Conservation (phyloP, 1,140 invertebrate species). For the Pectinophora gossypiella region DNA sequence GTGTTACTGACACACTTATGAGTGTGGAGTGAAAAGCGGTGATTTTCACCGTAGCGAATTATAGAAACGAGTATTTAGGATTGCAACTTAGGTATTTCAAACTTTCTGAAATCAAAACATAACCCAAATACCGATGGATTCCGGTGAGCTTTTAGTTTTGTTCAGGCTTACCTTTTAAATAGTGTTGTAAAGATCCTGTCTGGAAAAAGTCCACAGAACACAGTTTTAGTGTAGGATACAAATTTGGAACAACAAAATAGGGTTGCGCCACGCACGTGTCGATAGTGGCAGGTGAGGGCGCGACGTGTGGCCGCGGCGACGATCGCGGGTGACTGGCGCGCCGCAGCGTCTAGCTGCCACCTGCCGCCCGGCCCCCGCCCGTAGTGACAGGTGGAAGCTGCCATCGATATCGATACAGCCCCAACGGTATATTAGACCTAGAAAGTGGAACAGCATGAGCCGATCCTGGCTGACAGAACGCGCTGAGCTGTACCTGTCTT, state of each 20-base stretch:
- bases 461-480: neutral
- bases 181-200: slow-evolving; percentile 25
- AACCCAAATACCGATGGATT: slow-evolving; percentile 24
- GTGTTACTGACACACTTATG: slow-evolving; percentile 16
- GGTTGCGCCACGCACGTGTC: slow-evolving; percentile 67
- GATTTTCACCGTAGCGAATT: slow-evolving; percentile 37
- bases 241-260: slow-evolving; percentile 59
- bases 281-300: slow-evolving; percentile 30
- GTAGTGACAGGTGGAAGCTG: slow-evolving; percentile 50
- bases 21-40: slow-evolving; percentile 17
- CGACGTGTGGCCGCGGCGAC: slow-evolving; percentile 52
- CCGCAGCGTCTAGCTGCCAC: slow-evolving; percentile 62
- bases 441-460: neutral
- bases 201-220: slow-evolving; percentile 44
- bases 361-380: slow-evolving; percentile 64
- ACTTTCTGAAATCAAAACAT: slow-evolving; percentile 32
- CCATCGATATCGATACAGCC: slow-evolving; percentile 54
- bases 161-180: neutral
- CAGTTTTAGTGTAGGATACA: slow-evolving; percentile 22
- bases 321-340: slow-evolving; percentile 66
- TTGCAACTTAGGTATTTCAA: slow-evolving; percentile 1
- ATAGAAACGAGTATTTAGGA: slow-evolving; percentile 26
- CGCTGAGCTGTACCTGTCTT: no score
- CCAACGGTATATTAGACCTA: slow-evolving; percentile 3
- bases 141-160: neutral